These are phyloP conservation scores for Aporophyla lueneburgensis DNA, from an alignment of 2,888 invertebrate species.

Conservation along the genomic window DNA sequence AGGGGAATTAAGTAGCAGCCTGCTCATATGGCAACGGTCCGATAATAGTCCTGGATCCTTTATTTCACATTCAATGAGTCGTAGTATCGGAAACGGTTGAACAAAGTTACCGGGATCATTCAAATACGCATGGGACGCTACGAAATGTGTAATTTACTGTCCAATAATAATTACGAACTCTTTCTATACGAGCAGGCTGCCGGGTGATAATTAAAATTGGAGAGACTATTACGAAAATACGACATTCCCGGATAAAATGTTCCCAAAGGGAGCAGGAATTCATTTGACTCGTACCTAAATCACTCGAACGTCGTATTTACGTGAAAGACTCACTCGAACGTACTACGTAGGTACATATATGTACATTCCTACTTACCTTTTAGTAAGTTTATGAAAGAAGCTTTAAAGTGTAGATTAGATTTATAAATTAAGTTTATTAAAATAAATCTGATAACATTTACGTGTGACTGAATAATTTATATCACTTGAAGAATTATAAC, in stretches of 20 bases:
- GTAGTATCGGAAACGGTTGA: constrained; percentile 3
- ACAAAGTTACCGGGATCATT: constrained; percentile 9
- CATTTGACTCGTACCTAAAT: constrained; percentile 24
- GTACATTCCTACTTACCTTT: constrained; percentile 77
- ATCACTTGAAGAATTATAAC: constrained; percentile 64
- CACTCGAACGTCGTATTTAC: constrained; percentile 38
- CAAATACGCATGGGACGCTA: constrained; percentile 1
- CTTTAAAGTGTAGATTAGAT: constrained; percentile 84
- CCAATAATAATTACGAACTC: constrained; percentile 42
- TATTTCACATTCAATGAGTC: constrained; percentile 32
- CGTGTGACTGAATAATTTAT: constrained; percentile 77
- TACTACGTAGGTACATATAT: constrained; percentile 56
- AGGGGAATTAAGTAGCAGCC: constrained; percentile 29
- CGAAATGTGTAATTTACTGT: constrained; percentile 26
- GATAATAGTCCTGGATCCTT: constrained; percentile 24
- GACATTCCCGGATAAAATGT: constrained; percentile 28
- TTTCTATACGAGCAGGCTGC: constrained; percentile 44
- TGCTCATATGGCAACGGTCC: constrained; percentile 38
- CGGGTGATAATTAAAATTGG: constrained; percentile 47
- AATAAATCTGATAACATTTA: constrained; percentile 73
- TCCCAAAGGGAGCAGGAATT: constrained; percentile 37
- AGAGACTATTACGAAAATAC: constrained; percentile 53
- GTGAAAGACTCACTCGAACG: constrained; percentile 37
- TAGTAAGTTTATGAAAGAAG: constrained; percentile 84
- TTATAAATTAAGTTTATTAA: constrained; percentile 69